Evolutionary conservation across 2,113 vertebrate genomes (phyloP).

Genomic region (Hippocampus guttulatus): DNA sequence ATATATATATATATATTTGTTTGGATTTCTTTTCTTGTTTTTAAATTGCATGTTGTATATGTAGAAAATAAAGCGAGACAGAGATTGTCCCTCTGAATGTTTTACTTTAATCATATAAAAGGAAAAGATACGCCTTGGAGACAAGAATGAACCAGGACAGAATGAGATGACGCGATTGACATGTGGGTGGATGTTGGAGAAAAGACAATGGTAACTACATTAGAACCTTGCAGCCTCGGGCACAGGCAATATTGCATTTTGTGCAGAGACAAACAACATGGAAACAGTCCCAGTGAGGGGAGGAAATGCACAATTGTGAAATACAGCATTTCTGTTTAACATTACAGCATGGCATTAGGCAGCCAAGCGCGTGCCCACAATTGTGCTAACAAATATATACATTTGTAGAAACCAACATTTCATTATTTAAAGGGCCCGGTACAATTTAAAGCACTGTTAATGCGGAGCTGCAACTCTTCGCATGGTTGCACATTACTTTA

Average conservation of each 20-base stretch:
- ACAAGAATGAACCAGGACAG: constrained; percentile 48
- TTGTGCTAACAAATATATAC: constrained; percentile 18
- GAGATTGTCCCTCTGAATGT: constrained; percentile 23
- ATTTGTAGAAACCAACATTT: constrained; percentile 6
- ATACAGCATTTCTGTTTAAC: constrained; percentile 23
- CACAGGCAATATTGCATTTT: constrained; percentile 61
- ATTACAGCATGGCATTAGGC: constrained; percentile 23
- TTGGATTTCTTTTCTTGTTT: no score
- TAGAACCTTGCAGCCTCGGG: constrained; percentile 39
- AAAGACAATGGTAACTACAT: constrained; percentile 68
- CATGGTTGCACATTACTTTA: background rate
- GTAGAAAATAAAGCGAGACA: constrained; percentile 3
- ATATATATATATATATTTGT: background rate
- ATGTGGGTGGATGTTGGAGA: constrained; percentile 59
- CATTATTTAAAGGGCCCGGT: background rate
- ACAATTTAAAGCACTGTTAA: background rate
- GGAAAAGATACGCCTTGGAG: constrained; percentile 40
- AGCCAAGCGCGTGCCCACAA: constrained; percentile 28
- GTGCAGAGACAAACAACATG: constrained; percentile 54
- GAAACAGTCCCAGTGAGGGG: constrained; percentile 34
- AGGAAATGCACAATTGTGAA: constrained; percentile 28
- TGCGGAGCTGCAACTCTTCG: background rate
- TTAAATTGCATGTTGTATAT: constrained; percentile 2
- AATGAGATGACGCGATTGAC: constrained; percentile 53
- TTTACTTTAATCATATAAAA: constrained; percentile 46